Evolutionary conservation across 2,888 invertebrate species (phyloP), one percentile per base, ranked within the genome.

Genomic region (Drosophila bunnanda): DNA sequence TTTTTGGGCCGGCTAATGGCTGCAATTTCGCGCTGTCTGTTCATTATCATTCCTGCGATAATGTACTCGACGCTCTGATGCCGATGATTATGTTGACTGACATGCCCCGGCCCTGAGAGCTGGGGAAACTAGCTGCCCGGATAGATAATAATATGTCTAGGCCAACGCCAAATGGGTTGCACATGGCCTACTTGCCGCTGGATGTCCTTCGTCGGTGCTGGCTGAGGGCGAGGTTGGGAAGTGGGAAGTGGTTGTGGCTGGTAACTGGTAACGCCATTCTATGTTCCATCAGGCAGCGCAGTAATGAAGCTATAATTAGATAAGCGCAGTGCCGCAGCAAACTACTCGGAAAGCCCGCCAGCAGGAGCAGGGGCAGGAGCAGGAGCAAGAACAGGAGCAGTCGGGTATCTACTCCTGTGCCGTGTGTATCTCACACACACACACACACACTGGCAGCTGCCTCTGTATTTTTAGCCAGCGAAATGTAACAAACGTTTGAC

Each of bases 241-340:
- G 32, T 50, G 50, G 50, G 30, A 13, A 9, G 50, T 50, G 61
- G 53, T 25, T 34, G 34, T 17, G 10, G 34, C 20, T 34, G 17
- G 65, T 38, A n/a, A 64, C 48, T 34, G 61, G 64, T 39, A 46
- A 34, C 48, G 25, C 54, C 60, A 50, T 48, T 39, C 80, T 74
- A 72, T 71, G 76, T 74, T 88, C 89, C 81, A 69, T 72, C 64
- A 56, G 52, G 70, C 81, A 70, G 79, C 60, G 73, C 76, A 59
- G 71, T 85, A 85, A 85, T 89, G 89, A 89, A 89, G 88, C 85
- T 85, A 89, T 89, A 89, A 85, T 85, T 89, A 85, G 85, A 85
- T 85, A 84, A 85, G 78, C 83, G 66, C 72, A 68, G 66, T 46
- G 54, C 58, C 58, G 58, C 55, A 60, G 50, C 61, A 48, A 50